Evolutionary conservation across 2,113 vertebrate species (phyloP).

Genomic region (Chlorocebus sabaeus): DNA sequence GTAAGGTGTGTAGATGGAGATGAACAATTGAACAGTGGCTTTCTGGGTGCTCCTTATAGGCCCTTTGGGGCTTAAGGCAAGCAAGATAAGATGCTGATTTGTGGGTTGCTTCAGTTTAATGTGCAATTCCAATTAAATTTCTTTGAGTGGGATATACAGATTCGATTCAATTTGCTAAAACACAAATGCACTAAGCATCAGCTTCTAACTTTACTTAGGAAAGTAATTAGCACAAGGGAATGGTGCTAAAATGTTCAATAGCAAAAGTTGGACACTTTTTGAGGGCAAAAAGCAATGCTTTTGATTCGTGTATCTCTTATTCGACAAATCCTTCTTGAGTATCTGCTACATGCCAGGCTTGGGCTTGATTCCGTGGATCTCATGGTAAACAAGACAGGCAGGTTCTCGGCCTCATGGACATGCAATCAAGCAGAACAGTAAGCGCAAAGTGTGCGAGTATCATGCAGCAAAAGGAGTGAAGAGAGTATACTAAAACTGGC

Average conservation of each 20-base stretch:
- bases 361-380: not conserved
- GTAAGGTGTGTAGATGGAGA: not conserved
- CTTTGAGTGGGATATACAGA: not conserved
- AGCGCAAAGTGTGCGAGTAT: not conserved
- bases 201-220: not conserved
- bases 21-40: not conserved
- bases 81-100: not conserved
- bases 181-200: not conserved
- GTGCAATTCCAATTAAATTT: not conserved
- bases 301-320: not conserved
- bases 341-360: not conserved
- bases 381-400: not conserved
- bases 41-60: not conserved
- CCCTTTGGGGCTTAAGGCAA: not conserved
- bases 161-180: not conserved
- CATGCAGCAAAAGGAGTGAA: not conserved
- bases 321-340: not conserved
- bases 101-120: not conserved
- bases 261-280: not conserved
- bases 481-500: not conserved
- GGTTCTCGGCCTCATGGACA: not conserved
- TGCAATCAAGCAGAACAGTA: accelerated
- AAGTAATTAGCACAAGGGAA: not conserved
- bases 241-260: not conserved
- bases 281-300: not conserved